Evolutionary conservation across 2,113 vertebrate genomes (phyloP).

Genomic region (Melanostigma gelatinosum): DNA sequence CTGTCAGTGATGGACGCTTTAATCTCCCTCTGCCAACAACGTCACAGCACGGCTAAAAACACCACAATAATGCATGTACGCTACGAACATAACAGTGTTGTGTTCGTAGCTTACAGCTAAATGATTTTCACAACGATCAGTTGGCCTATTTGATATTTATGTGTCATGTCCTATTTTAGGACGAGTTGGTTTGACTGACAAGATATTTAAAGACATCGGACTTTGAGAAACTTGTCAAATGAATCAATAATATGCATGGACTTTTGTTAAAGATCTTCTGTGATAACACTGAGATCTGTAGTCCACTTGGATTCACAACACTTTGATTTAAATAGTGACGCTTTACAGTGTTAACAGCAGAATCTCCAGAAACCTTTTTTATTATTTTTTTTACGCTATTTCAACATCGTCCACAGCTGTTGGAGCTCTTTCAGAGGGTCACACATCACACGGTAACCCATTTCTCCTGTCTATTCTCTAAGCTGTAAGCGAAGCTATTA

Average conservation of each 20-base stretch:
- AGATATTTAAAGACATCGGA: not conserved
- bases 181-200: not conserved
- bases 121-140: not conserved
- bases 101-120: too few species aligned
- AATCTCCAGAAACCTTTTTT: not conserved
- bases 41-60: not conserved
- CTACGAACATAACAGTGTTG: too few species aligned
- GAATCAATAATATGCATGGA: not conserved
- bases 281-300: not conserved
- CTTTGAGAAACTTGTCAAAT: not conserved
- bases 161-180: not conserved
- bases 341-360: not conserved
- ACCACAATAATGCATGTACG: not conserved
- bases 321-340: not conserved
- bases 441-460: constrained; percentile 18
- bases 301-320: not conserved
- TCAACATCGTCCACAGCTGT: not conserved
- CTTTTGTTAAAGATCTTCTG: not conserved
- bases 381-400: not conserved
- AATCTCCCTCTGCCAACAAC: not conserved
- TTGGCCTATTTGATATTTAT: not conserved
- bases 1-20: not conserved
- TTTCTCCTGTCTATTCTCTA: constrained; percentile 15
- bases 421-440: constrained; percentile 13
- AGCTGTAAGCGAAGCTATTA: constrained; percentile 38